Evolutionary conservation across 1,140 invertebrate species (phyloP).

Genomic region (Antheraea mylitta): DNA sequence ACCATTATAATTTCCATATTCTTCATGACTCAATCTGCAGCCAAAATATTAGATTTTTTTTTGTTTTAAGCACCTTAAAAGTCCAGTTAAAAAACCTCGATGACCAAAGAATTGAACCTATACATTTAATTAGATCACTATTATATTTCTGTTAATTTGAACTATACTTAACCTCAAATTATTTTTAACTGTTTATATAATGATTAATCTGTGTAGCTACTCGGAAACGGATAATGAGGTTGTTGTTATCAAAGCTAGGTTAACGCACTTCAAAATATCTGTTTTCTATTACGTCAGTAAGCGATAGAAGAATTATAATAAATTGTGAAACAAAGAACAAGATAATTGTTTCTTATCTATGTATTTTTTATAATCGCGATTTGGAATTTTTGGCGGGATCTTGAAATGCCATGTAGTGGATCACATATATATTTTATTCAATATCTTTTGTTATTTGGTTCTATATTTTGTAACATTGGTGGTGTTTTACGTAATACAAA

Average conservation of each 20-base stretch:
- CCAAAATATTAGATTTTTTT: no score
- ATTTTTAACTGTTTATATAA: not conserved
- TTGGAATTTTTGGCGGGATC: not conserved
- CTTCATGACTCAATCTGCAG: no score
- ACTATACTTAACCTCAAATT: not conserved
- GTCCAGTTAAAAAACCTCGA: no score
- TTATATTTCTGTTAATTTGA: not conserved
- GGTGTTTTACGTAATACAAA: no score
- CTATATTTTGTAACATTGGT: no score
- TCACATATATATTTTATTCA: no score
- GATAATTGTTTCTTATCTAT: not conserved
- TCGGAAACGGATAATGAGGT: not conserved
- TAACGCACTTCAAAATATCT: constrained; percentile 1
- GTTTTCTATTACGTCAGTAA: not conserved
- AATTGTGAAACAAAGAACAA: not conserved
- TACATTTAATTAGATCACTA: not conserved
- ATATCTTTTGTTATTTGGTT: no score
- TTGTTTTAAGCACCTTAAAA: no score
- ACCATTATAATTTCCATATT: no score
- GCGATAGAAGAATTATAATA: not conserved
- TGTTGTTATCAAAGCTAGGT: not conserved
- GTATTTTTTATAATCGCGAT: not conserved
- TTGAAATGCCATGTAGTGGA: no score
- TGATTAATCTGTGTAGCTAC: not conserved
- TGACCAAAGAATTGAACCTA: no score